Evolutionary conservation across 2,797 vertebrate species (phyloP).

Genomic region (Aselliscus stoliczkanus): DNA sequence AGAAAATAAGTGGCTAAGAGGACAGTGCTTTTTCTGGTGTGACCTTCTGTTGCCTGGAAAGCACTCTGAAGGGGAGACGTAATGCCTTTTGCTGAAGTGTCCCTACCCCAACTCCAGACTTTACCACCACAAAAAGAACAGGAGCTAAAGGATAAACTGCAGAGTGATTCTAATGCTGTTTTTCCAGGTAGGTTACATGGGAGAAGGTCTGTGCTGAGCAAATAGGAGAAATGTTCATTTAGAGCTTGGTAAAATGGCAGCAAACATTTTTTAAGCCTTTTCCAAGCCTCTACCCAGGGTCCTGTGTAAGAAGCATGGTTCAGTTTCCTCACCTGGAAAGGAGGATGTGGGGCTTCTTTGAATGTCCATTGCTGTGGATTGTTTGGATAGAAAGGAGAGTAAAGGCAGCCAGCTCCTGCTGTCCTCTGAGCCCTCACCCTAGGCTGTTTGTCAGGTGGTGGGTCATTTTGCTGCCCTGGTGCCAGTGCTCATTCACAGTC

Average conservation of each 20-base stretch:
- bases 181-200: background rate
- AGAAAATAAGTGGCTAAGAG: background rate
- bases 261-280: background rate
- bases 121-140: background rate
- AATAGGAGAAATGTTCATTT: background rate
- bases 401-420: background rate
- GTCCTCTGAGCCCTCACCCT: background rate
- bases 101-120: too few relatives aligned
- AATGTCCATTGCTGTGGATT: too few relatives aligned
- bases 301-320: background rate
- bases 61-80: background rate
- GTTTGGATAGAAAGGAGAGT: background rate
- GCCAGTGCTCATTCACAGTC: background rate
- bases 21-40: background rate
- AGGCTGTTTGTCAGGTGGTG: background rate
- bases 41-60: background rate
- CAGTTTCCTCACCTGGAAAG: background rate
- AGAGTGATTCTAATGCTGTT: background rate
- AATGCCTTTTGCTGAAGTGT: too few relatives aligned
- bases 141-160: background rate
- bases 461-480: background rate
- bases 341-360: background rate
- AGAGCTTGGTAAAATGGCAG: background rate
- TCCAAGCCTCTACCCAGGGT: background rate
- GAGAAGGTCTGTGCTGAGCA: background rate